Conservation (phyloP, 2,797 vertebrate species). For the Eurystomus glaucurus region DNA sequence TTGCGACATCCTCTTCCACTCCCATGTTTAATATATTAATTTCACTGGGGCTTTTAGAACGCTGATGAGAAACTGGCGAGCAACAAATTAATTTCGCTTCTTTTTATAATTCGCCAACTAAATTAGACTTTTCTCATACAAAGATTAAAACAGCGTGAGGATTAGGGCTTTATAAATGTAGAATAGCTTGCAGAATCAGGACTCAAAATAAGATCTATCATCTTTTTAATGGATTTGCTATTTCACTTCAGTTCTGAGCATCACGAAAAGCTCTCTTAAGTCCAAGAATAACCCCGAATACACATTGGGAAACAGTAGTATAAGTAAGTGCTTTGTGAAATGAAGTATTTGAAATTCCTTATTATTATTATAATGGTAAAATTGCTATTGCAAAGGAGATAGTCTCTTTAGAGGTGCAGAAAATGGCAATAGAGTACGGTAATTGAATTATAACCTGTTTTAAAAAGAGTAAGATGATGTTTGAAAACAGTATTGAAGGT, state of each 20-base stretch:
- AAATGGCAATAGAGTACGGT: background rate
- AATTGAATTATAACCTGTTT: slow-evolving; percentile 40
- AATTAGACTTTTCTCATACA: background rate
- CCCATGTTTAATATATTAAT: slow-evolving; percentile 1
- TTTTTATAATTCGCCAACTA: background rate
- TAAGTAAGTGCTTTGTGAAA: background rate
- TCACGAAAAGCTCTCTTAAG: background rate
- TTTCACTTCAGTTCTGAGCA: slow-evolving; percentile 7
- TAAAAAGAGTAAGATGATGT: background rate
- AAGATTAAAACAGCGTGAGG: background rate
- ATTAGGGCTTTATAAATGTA: slow-evolving; percentile 11
- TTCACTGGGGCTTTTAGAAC: background rate
- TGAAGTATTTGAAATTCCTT: slow-evolving; percentile 17
- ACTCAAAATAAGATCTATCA: background rate
- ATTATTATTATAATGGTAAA: slow-evolving; percentile 2
- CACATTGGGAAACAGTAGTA: background rate
- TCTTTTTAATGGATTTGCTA: slow-evolving; percentile 25
- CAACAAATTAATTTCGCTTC: slow-evolving; percentile 26
- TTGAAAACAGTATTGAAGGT: background rate
- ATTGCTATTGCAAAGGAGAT: slow-evolving; percentile 2
- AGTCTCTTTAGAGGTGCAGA: background rate
- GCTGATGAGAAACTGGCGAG: background rate
- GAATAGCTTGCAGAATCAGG: background rate
- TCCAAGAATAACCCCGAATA: background rate
- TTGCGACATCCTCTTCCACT: background rate